These are phyloP conservation scores for Gadus macrocephalus DNA, from an alignment of 2,113 vertebrate genomes.

Conservation along the genomic window DNA sequence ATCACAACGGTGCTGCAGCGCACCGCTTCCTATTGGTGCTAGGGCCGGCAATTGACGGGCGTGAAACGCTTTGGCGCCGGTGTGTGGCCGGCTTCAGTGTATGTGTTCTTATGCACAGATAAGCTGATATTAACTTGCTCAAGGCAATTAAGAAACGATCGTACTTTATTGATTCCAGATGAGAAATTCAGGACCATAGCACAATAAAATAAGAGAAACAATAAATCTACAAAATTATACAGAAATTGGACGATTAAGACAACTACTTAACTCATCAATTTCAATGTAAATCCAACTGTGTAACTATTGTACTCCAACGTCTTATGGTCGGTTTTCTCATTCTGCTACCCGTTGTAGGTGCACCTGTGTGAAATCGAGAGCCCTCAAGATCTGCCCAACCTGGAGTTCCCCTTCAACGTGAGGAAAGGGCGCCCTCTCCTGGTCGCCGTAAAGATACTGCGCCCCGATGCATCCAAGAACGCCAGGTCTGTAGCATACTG, in stretches of 20 bases:
- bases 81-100: background rate
- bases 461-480: conserved; percentile 89
- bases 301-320: background rate
- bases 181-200: too few relatives aligned
- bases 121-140: too few relatives aligned
- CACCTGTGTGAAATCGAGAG: conserved; percentile 89
- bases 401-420: conserved; percentile 83
- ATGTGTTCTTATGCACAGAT: background rate
- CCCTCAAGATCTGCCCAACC: conserved; percentile 81
- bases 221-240: too few relatives aligned
- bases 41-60: too few relatives aligned
- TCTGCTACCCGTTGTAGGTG: conserved; percentile 66
- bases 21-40: too few relatives aligned
- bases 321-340: conserved; percentile 3
- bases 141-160: too few relatives aligned
- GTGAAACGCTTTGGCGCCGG: too few relatives aligned
- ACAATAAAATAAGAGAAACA: too few relatives aligned
- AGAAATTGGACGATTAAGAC: too few relatives aligned
- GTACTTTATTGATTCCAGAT: too few relatives aligned
- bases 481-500: conserved; percentile 73
- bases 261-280: too few relatives aligned
- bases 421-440: conserved; percentile 85
- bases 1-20: too few relatives aligned
- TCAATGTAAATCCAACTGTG: background rate
- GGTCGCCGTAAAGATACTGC: conserved; percentile 89